Base-by-base conservation (phyloP, 2,888 invertebrate species). In the Atrina japonica region DNA sequence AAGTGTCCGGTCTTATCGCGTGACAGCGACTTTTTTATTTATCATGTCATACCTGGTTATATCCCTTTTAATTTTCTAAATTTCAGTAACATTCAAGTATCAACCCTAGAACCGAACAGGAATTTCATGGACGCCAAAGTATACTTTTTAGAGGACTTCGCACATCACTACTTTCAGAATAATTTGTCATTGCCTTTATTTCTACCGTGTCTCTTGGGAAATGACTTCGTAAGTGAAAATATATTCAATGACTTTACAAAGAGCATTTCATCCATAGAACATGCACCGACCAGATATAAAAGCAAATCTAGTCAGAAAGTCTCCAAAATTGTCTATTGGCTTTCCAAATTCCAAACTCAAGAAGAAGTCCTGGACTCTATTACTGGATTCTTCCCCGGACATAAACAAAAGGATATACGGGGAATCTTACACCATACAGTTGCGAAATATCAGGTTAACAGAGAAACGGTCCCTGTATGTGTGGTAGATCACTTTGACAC, bases 11-110 rank as follows among this genome's bases (percentile, higher is more conserved):
- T 98, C 1, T 89, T 98, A 1, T 97, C 97, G 85, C 95, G 95
- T 81, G 98, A 98, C 90, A 97, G 97, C 0, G 98, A 98, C 91
- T 98, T 97, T 91, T 97, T 94, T 85, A 94, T 98, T 77, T 96
- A 95, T 90, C 95, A 96, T 91, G 94, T 96, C 0, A 90, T 93
- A 2, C 78, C 75, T 18, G 91, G 91, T 3, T 96, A 96, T 81
- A 94, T 98, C 76, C 95, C 96, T 0, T 93, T 95, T 18, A 85
- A 89, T 56, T 83, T 84, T 55, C 30, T 88, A 0, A 80, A 83
- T 35, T 35, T 35, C 35, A 35, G 11, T 11, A 11, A 35, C 11
- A 7, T 35, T 11, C 6, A 35, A 7, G 11, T 7, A 2, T 14
- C 21, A 21, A 53, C 7, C n/a, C 29, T 14, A 16, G 41, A 50